phyloP scores from a whole-genome alignment of 92 coral and sea anemone genomes.

The Phymanthus crucifer region DNA sequence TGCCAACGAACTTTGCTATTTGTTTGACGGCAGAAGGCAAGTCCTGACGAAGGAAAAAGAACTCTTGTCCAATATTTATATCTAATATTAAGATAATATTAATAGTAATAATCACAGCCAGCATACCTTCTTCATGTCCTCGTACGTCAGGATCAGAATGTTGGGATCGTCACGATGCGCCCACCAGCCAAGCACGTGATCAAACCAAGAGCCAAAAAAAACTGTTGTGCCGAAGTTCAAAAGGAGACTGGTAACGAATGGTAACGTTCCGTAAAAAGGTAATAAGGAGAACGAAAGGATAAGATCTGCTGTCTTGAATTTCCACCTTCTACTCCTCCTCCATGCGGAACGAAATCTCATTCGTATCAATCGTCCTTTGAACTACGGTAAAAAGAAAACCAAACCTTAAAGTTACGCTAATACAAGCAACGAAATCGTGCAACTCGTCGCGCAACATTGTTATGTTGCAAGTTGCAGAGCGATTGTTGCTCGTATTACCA shows the following conservation, averaged over 20 bases:
- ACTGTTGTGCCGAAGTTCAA: not conserved
- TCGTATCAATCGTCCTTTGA: too few relatives aligned
- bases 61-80: not conserved
- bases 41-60: slow-evolving; percentile 11
- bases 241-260: not conserved
- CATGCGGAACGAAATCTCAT: too few relatives aligned
- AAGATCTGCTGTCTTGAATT: too few relatives aligned
- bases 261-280: too few relatives aligned
- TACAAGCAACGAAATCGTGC: too few relatives aligned
- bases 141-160: slow-evolving; percentile 4
- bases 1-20: slow-evolving; percentile 35
- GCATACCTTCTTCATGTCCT: slow-evolving; percentile 4
- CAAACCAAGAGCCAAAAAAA: not conserved
- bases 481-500: too few relatives aligned
- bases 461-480: too few relatives aligned
- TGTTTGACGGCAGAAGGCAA: slow-evolving; percentile 6
- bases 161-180: slow-evolving; percentile 7
- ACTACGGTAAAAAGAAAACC: too few relatives aligned
- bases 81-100: not conserved
- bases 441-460: too few relatives aligned
- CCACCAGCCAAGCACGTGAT: slow-evolving; percentile 11
- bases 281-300: too few relatives aligned
- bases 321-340: too few relatives aligned
- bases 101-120: not conserved
- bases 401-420: too few relatives aligned